Percentiles rank a stretch among this genome's conserved stretches.
These are phyloP conservation scores for Mercenaria mercenaria DNA, from an alignment of 1,140 invertebrate species.

Conservation along the genomic window DNA sequence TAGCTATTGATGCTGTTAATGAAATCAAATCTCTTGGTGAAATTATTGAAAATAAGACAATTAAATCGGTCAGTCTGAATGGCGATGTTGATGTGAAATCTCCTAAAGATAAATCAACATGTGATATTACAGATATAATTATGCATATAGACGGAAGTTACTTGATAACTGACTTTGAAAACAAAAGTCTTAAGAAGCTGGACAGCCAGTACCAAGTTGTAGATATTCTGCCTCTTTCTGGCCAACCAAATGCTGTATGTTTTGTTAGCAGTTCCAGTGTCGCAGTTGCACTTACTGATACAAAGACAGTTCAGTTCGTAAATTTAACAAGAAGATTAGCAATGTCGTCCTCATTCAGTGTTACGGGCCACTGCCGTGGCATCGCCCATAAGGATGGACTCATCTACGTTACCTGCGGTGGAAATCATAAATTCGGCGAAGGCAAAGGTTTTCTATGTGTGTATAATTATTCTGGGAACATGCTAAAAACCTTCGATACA, in stretches of 20 bases:
- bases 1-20: not conserved
- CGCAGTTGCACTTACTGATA: not conserved
- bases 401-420: not conserved
- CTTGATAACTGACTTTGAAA: not conserved
- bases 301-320: not conserved
- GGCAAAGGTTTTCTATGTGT: not conserved
- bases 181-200: not conserved
- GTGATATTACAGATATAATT: not conserved
- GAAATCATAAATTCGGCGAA: not conserved
- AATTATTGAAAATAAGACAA: not conserved
- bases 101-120: not conserved
- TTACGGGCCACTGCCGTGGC: not conserved
- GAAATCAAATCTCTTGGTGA: not conserved
- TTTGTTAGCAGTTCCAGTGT: not conserved
- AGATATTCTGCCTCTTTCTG: not conserved
- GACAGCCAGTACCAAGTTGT: not conserved
- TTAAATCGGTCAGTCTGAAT: not conserved
- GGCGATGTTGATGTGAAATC: not conserved
- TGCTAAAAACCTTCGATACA: not conserved
- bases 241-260: not conserved
- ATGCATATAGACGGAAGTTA: not conserved
- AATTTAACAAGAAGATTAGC: not conserved
- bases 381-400: not conserved
- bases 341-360: not conserved
- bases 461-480: not conserved